A percentile compares a stretch with the other conserved stretches of the same genome.
Conservation (phyloP, 92 coral and sea anemone species). For the Micromussa lordhowensis region DNA sequence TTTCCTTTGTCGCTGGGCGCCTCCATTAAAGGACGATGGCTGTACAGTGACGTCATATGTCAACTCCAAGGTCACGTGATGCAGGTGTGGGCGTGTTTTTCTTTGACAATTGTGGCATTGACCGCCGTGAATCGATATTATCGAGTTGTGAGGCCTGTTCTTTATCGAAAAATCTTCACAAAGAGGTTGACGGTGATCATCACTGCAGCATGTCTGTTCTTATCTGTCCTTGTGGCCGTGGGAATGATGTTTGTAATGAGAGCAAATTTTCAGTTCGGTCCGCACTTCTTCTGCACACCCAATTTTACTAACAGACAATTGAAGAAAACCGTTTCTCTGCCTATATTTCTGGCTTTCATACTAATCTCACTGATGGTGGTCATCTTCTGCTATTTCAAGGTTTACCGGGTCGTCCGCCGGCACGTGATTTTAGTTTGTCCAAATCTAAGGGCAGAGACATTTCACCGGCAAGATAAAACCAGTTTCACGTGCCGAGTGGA, state of each 20-base stretch:
- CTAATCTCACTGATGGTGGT: slow-evolving; percentile 35
- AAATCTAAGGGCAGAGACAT: neutral
- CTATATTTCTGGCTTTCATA: slow-evolving; percentile 54
- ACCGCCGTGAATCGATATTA: slow-evolving; percentile 70
- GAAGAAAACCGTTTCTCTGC: slow-evolving; percentile 40
- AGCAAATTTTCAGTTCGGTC: slow-evolving; percentile 56
- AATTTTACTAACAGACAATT: slow-evolving; percentile 27
- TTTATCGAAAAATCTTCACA: slow-evolving; percentile 58
- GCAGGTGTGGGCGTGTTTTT: slow-evolving; percentile 56
- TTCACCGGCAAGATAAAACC: neutral
- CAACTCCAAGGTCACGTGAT: slow-evolving; percentile 60
- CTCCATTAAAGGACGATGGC: slow-evolving; percentile 59
- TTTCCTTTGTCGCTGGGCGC: slow-evolving; percentile 57
- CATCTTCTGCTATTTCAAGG: slow-evolving; percentile 65
- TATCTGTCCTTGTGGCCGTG: neutral
- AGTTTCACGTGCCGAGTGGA: slow-evolving; percentile 40
- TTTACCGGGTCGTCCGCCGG: slow-evolving; percentile 56
- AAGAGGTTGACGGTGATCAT: slow-evolving; percentile 3
- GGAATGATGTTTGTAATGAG: slow-evolving; percentile 4
- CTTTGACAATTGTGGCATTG: slow-evolving; percentile 57
- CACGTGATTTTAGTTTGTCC: slow-evolving; percentile 57
- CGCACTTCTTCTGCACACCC: slow-evolving; percentile 75
- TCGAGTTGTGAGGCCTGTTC: slow-evolving; percentile 64
- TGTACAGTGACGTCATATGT: slow-evolving; percentile 52
- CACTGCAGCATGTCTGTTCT: neutral